Evolutionary conservation across 1,140 invertebrate genomes (phyloP).

Genomic region (Dendroctonus valens): DNA sequence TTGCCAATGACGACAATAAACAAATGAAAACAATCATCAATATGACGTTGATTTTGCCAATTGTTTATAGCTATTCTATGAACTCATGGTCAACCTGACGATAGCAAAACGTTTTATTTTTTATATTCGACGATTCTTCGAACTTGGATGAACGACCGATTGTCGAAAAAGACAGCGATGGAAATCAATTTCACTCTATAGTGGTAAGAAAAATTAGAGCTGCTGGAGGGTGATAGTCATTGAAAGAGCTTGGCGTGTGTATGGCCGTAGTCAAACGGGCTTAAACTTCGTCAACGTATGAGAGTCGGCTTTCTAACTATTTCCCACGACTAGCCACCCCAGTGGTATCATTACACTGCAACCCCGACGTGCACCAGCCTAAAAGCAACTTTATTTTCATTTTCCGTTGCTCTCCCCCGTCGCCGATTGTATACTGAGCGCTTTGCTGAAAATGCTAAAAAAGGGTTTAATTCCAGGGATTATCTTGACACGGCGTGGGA

Average conservation of each 20-base stretch:
- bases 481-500: constrained; percentile 23
- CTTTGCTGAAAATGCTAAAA: constrained; percentile 21
- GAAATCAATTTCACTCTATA: not conserved
- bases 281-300: constrained; percentile 24
- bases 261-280: constrained; percentile 18
- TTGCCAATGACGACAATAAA: too few species aligned
- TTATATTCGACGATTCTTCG: not conserved
- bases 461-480: constrained; percentile 15
- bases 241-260: constrained; percentile 21
- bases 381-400: constrained; percentile 38
- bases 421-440: not conserved
- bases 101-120: not conserved
- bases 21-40: too few species aligned
- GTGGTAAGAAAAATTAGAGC: not conserved
- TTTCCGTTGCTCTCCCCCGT: constrained; percentile 23
- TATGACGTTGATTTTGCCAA: too few species aligned
- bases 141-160: not conserved
- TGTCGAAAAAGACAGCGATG: not conserved
- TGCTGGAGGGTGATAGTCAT: constrained; percentile 6
- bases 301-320: constrained; percentile 40
- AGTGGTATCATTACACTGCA: constrained; percentile 39
- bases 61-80: too few species aligned
- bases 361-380: constrained; percentile 35
- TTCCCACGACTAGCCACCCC: constrained; percentile 41
- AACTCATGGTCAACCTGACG: too few species aligned